Conservation (phyloP, 1,140 invertebrate genomes). For the Aphelinus atriplicis region DNA sequence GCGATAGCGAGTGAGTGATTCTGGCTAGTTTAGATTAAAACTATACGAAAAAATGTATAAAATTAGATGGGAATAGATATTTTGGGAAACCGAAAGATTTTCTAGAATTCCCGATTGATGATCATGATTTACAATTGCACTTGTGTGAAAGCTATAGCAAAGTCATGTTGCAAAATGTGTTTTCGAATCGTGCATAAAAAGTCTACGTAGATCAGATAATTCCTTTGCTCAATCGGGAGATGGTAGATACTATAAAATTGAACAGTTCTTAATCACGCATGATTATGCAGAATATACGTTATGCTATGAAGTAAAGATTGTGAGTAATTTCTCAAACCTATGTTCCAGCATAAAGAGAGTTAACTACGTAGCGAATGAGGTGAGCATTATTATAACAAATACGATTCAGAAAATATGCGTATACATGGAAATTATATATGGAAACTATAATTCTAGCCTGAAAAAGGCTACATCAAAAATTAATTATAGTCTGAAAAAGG, state of each 20-base stretch:
- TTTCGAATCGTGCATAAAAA: conserved; percentile 1
- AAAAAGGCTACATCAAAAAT: too few relatives aligned
- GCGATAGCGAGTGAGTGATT: too few relatives aligned
- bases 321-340: not conserved
- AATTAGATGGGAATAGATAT: conserved; percentile 1
- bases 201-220: conserved; percentile 29
- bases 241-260: conserved; percentile 34
- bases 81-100: not conserved
- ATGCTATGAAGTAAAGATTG: not conserved
- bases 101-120: not conserved
- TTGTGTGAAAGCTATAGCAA: not conserved
- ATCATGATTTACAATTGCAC: conserved; percentile 19
- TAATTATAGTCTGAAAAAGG: too few relatives aligned
- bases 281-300: not conserved
- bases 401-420: too few relatives aligned
- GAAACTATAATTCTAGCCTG: too few relatives aligned
- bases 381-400: not conserved
- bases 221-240: conserved; percentile 30
- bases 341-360: not conserved
- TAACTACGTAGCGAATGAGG: not conserved
- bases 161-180: conserved; percentile 9
- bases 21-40: not conserved
- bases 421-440: too few relatives aligned
- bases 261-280: conserved; percentile 37
- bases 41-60: not conserved